phyloP scores from a whole-genome alignment of 1,140 invertebrate genomes.

The Ips nitidus region DNA sequence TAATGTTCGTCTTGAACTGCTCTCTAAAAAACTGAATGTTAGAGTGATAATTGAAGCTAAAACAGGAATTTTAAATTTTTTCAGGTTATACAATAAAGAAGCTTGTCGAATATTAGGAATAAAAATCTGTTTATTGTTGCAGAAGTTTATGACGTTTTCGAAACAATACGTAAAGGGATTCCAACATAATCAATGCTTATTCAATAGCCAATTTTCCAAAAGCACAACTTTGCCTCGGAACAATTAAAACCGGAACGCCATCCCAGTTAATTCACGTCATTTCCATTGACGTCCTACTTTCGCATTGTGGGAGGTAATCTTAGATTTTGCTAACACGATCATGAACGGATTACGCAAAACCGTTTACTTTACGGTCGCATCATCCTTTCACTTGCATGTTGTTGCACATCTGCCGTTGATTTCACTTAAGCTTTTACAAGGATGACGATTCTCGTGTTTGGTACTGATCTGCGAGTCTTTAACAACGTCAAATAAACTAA shows the following conservation, averaged over 20 bases:
- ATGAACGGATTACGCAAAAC: constrained; percentile 21
- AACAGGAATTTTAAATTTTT: no score
- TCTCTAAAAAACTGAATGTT: no score
- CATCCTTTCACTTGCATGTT: constrained; percentile 23
- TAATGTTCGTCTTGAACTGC: no score
- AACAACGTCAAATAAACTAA: no score
- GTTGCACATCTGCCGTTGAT: constrained; percentile 21
- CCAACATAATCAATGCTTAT: no score
- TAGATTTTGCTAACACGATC: constrained; percentile 17
- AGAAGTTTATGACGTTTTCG: no score
- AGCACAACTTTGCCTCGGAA: not conserved
- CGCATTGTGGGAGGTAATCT: constrained; percentile 24
- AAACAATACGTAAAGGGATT: no score
- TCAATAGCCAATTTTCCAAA: no score
- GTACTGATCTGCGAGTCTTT: not conserved
- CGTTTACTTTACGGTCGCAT: constrained; percentile 17
- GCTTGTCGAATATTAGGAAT: no score
- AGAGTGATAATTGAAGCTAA: no score
- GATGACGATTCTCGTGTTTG: not conserved
- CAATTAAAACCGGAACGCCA: not conserved
- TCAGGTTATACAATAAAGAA: no score
- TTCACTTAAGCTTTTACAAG: constrained; percentile 15
- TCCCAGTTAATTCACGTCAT: not conserved
- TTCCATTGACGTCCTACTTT: constrained; percentile 18
- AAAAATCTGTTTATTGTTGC: no score